These are phyloP conservation scores for Trogon surrucura DNA, from an alignment of 2,113 vertebrate genomes.

Conservation along the genomic window DNA sequence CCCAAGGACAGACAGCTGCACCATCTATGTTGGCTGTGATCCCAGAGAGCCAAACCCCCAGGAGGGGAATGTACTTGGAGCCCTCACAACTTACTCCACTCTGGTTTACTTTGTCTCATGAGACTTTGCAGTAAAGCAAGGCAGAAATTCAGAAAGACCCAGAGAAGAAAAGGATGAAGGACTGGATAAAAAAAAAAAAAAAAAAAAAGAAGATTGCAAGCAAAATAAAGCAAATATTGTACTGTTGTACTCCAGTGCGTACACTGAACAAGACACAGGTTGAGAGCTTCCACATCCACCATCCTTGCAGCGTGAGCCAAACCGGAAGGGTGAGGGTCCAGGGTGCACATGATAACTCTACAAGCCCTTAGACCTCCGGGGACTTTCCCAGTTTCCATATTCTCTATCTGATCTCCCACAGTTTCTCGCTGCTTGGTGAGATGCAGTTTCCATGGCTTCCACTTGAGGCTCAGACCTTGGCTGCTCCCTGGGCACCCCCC, in stretches of 20 bases:
- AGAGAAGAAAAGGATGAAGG: not conserved
- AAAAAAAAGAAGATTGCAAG: not conserved
- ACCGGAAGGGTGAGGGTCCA: not conserved
- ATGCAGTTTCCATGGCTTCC: slow-evolving; percentile 57
- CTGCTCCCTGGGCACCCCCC: not conserved
- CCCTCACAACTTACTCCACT: not conserved
- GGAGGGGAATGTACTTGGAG: not conserved
- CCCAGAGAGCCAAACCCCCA: not conserved
- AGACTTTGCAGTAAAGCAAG: not conserved
- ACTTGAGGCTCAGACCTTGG: slow-evolving; percentile 22
- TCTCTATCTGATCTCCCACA: not conserved
- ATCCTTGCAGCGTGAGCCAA: not conserved
- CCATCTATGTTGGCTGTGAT: not conserved
- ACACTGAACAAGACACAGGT: not conserved
- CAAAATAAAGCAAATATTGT: not conserved
- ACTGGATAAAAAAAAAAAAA: not conserved
- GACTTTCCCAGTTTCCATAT: not conserved
- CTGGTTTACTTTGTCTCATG: not conserved
- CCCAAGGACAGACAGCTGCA: no score
- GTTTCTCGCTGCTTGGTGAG: not conserved
- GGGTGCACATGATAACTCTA: not conserved
- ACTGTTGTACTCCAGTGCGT: not conserved
- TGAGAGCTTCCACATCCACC: not conserved
- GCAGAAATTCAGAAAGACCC: not conserved
- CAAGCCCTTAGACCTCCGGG: not conserved